These are phyloP conservation scores for Patiria pectinifera DNA, from an alignment of 53 echinoderm and acorn worm genomes.

Conservation along the genomic window DNA sequence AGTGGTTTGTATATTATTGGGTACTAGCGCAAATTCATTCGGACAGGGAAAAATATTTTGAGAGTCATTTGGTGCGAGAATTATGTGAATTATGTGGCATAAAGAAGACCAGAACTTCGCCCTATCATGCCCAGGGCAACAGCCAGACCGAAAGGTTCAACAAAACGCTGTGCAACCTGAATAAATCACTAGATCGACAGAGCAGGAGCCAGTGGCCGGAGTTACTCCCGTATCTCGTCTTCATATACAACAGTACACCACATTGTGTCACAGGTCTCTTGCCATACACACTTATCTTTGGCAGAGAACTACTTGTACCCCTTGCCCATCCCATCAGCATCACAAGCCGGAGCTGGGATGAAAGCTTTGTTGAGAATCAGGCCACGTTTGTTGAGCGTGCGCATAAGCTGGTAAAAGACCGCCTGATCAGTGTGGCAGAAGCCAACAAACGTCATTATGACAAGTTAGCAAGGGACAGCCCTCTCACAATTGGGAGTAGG, in stretches of 20 bases:
- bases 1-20: constrained; percentile 62
- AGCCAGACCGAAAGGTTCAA: constrained; percentile 41
- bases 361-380: constrained; percentile 5
- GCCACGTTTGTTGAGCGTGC: constrained; percentile 27
- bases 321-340: constrained; percentile 31
- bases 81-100: constrained; percentile 48
- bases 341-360: constrained; percentile 9
- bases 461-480: constrained; percentile 14
- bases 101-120: constrained; percentile 43
- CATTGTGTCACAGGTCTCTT: constrained; percentile 29
- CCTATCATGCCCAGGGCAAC: constrained; percentile 32
- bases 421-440: constrained; percentile 34
- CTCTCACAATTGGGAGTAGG: constrained; percentile 34
- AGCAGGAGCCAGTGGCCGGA: constrained; percentile 47
- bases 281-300: constrained; percentile 41
- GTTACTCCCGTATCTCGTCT: constrained; percentile 32
- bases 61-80: constrained; percentile 60
- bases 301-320: constrained; percentile 19
- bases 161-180: constrained; percentile 32
- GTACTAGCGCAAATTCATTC: constrained; percentile 59
- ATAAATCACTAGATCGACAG: constrained; percentile 17
- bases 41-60: constrained; percentile 65
- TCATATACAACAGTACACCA: constrained; percentile 54
- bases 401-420: constrained; percentile 35
- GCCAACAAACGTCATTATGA: constrained; percentile 6